Conservation (phyloP, 2,888 invertebrate genomes). For the Panorpa germanica region DNA sequence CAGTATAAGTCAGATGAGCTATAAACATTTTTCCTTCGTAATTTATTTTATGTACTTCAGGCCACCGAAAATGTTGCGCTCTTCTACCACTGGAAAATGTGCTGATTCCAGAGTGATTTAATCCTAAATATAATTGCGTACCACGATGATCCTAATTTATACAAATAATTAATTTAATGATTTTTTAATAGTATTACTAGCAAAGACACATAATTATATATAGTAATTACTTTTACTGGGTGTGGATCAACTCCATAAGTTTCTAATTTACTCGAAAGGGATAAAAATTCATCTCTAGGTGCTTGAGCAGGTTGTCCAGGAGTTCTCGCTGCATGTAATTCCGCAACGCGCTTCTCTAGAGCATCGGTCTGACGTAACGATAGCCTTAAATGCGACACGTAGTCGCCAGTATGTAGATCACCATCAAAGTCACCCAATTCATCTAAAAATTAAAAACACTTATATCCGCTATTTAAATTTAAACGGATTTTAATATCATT, state of each 20-base stretch:
- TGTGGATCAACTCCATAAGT: slow-evolving; percentile 97
- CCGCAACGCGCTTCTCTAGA: slow-evolving; percentile 85
- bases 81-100: slow-evolving; percentile 87
- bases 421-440: slow-evolving; percentile 91
- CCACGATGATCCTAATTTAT: slow-evolving; percentile 68
- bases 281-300: slow-evolving; percentile 79
- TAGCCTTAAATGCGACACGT: slow-evolving; percentile 80
- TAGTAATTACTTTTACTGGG: slow-evolving; percentile 69
- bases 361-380: slow-evolving; percentile 81
- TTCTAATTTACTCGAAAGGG: slow-evolving; percentile 78
- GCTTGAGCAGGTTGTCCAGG: slow-evolving; percentile 73
- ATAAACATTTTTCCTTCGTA: slow-evolving; percentile 98
- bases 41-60: slow-evolving; percentile 87
- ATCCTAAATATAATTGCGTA: slow-evolving; percentile 80
- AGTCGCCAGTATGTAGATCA: slow-evolving; percentile 70
- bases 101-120: slow-evolving; percentile 87
- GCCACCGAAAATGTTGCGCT: slow-evolving; percentile 92
- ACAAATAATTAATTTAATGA: slow-evolving; percentile 4
- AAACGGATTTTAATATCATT: too few species aligned
- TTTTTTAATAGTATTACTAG: slow-evolving; percentile 6
- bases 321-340: slow-evolving; percentile 73
- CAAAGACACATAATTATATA: slow-evolving; percentile 4
- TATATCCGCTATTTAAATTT: neutral
- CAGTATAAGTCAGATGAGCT: slow-evolving; percentile 79
- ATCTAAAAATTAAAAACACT: slow-evolving; percentile 36